phyloP scores from a whole-genome alignment of 1,140 invertebrate species.

The Luehdorfia chinensis region DNA sequence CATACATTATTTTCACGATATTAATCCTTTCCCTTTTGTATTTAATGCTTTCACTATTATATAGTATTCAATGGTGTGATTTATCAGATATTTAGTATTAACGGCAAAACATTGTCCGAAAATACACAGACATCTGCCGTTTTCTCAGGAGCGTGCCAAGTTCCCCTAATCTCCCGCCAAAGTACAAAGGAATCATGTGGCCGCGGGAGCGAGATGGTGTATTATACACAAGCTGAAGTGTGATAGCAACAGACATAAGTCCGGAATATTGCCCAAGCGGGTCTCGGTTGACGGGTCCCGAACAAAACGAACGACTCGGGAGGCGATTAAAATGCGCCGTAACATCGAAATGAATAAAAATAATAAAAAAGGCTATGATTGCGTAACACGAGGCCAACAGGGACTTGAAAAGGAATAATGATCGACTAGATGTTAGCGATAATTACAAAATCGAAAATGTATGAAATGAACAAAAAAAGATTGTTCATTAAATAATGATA shows the following conservation, averaged over 20 bases:
- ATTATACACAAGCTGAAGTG: conserved; percentile 12
- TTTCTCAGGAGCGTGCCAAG: conserved; percentile 70
- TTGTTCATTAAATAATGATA: too few species aligned
- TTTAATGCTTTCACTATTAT: too few species aligned
- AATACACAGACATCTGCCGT: conserved; percentile 59
- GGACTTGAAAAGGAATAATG: conserved; percentile 27
- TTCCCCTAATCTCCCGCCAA: conserved; percentile 61
- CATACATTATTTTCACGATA: too few species aligned
- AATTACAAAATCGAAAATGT: conserved; percentile 4
- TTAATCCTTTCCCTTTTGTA: too few species aligned
- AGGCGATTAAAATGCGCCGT: conserved; percentile 55
- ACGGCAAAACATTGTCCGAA: conserved; percentile 50
- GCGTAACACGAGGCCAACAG: conserved; percentile 48
- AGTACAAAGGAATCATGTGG: conserved; percentile 56
- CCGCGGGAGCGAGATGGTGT: conserved; percentile 32
- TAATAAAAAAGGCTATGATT: conserved; percentile 52
- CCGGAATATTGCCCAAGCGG: conserved; percentile 64
- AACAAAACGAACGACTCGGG: conserved; percentile 60
- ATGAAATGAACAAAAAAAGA: conserved; percentile 1
- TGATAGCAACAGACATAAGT: conserved; percentile 33
- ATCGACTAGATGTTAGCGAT: conserved; percentile 5
- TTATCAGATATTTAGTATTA: conserved; percentile 47
- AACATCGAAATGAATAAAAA: conserved; percentile 61
- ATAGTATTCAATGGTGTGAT: conserved; percentile 35
- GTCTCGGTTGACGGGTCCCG: conserved; percentile 66